Evolutionary conservation across 2,888 invertebrate species (phyloP), one percentile per base, ranked within the genome.

Genomic region (Trilocha varians): DNA sequence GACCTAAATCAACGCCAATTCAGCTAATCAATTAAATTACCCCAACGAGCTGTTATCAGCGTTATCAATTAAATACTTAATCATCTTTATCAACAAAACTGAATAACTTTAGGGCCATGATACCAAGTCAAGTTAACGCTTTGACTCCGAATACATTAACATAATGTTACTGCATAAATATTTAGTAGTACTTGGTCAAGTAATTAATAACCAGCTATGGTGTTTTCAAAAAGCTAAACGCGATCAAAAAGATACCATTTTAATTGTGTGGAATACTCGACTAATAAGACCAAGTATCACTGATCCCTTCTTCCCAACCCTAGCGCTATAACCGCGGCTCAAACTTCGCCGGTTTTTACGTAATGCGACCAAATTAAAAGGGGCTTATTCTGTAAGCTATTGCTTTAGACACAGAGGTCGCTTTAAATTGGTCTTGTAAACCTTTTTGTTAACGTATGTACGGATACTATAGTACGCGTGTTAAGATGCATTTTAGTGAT

Each of bases 91-190:
- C 36, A 36, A 44, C 45, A 40, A 42, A 52, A 47, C 47, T 50
- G 45, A 51, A 48, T 42, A 49, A 46, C 45, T 17, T 37, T 25
- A 25, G 48, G 48, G 18, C 42, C 48, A 37, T 48, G 44, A 49
- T 47, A 43, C 42, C 41, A 59, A 54, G 39, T 46, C 46, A 46
- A 59, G 72, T 78, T 76, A 76, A 66, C 80, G 76, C 74, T 70
- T 79, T 79, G 73, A 75, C 83, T 77, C 63, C 62, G 70, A 59
- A 83, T 82, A 65, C 46, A 74, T 80, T 79, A 70, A 46, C 70
- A 75, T 76, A 66, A 55, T 62, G 64, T 45, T 51, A 40, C 45
- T 16, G 11, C 34, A 60, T 56, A 60, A 64, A 63, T 65, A 64
- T 64, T 63, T 64, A 60, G 58, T 25, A 34, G 13, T 11, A 17